Base-by-base conservation (phyloP, 2,888 invertebrate genomes). In the Drosophila ochracea region DNA sequence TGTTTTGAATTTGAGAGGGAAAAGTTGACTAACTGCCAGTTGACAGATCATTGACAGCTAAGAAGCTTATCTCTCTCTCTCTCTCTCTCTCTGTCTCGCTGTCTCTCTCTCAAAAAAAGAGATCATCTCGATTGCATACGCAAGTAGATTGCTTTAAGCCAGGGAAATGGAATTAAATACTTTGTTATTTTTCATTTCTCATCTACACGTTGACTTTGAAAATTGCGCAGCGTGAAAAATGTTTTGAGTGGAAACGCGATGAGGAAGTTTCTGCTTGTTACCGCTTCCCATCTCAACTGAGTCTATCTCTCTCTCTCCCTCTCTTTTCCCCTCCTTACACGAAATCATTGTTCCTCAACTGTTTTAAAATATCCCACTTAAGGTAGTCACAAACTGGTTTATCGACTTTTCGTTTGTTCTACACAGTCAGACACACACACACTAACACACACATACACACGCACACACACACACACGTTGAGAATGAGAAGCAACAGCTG, bases 201-300 rank as follows among this genome's bases (percentile, higher is more conserved):
- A 28, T 47, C 61, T 37, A 60, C 62, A 50, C 63, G 35, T 65
- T 66, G 74, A 77, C 73, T 76, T 76, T 77, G 52, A 73, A 76
- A 77, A 76, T 76, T 73, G 76, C 76, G 73, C 76, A 76, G 76
- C 76, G 73, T 77, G 73, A 73, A 73, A 76, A 69, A 63, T 57
- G 60, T 57, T 61, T 58, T 50, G 47, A 73, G 54, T 75, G 73
- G 53, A 75, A 75, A 75, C 47, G 50, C 58, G 52, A 58, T 73
- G 75, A 75, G 73, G 76, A 76, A 77, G 69, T 75, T 66, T 33
- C 41, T 28, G 39, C 41, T 57, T 55, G 55, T 61, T 65, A 49
- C 67, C 58, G 53, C 52, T 67, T 43, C 61, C 50, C 47, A 60
- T 66, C 31, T 43, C 39, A 69, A 28, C 62, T 58, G 53, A 39